Base-by-base conservation (phyloP, 2,797 vertebrate genomes). In the Sebastes minor region DNA sequence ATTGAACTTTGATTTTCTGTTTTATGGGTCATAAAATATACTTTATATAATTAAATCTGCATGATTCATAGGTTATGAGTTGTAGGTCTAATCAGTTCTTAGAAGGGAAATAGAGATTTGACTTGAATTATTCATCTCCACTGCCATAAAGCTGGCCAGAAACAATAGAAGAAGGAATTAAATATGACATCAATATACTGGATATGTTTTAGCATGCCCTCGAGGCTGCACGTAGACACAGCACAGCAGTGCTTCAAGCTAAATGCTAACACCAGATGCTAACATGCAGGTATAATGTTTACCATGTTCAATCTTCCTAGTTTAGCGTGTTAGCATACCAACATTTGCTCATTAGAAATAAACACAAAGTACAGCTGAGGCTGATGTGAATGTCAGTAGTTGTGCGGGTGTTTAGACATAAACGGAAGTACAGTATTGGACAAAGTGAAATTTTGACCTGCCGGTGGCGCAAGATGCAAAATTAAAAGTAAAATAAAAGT, bases 91-190 rank as follows among this genome's bases (percentile, higher is more conserved):
- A 63, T 77, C 42, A 66, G 3, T 33, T 8, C 69, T 71, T 28
- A 56, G 59, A 52, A 78, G 60, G 28, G 10, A 18, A 83, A 49
- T 57, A 38, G 9, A 71, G 30, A 25, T 67, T 74, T 59, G 7
- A 64, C 46, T 64, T 68, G 4, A 73, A 85, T 81, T 74, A 71
- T 79, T 81, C 23, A 87, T 82, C 53, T 49, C 33, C 5, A 28
- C 20, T 23, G 52, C 56, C 61, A 63, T 79, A 30, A 62, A 59
- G 16, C 33, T 67, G 30, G 32, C n/a, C n/a, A 65, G 69, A 71
- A 83, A 56, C n/a, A 32, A 62, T 57, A 52, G 28, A 66, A 25
- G 32, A 72, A 38, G 14, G 65, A 83, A 80, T 77, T 3, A 11
- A 63, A 68, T 66, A 76, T 69, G 30, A 32, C 67, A 59, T 74